These are phyloP conservation scores for Drosophila persimilis DNA, from an alignment of 1,140 invertebrate genomes.

Conservation along the genomic window DNA sequence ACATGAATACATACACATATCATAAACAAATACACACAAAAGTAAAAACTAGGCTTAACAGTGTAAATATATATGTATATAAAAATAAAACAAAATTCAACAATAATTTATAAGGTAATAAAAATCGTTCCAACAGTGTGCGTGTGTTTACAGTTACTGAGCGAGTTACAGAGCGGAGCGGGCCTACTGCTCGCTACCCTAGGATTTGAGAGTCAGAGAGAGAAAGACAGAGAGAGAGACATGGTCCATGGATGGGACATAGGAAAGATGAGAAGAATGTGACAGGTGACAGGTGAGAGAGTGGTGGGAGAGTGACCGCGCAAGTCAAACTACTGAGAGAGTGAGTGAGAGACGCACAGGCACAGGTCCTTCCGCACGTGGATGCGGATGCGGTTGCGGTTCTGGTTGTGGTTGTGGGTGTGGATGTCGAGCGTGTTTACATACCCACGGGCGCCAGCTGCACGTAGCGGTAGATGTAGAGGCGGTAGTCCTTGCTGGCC, in stretches of 20 bases:
- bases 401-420: conserved; percentile 14
- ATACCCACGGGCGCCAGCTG: conserved; percentile 93
- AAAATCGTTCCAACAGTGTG: conserved; percentile 59
- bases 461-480: conserved; percentile 99
- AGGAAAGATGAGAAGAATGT: conserved; percentile 21
- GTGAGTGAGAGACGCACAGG: conserved; percentile 17
- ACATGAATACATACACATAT: conserved; percentile 50
- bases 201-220: conserved; percentile 7
- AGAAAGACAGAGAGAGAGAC: neutral
- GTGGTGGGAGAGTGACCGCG: conserved; percentile 54
- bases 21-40: conserved; percentile 58
- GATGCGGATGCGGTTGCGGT: conserved; percentile 21
- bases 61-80: conserved; percentile 52
- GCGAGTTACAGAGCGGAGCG: conserved; percentile 32
- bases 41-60: conserved; percentile 62
- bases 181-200: no score
- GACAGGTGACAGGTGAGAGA: neutral
- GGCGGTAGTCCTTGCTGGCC: conserved; percentile 98
- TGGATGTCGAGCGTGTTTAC: conserved; percentile 84
- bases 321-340: conserved; percentile 68
- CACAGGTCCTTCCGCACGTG: conserved; percentile 22
- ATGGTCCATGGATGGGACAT: conserved; percentile 6
- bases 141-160: conserved; percentile 38
- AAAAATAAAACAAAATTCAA: conserved; percentile 79
- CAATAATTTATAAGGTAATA: conserved; percentile 80